Percentiles rank a stretch among this genome's conserved stretches.
phyloP scores from a whole-genome alignment of 2,888 invertebrate genomes.

The Rhogogaster chlorosoma region DNA sequence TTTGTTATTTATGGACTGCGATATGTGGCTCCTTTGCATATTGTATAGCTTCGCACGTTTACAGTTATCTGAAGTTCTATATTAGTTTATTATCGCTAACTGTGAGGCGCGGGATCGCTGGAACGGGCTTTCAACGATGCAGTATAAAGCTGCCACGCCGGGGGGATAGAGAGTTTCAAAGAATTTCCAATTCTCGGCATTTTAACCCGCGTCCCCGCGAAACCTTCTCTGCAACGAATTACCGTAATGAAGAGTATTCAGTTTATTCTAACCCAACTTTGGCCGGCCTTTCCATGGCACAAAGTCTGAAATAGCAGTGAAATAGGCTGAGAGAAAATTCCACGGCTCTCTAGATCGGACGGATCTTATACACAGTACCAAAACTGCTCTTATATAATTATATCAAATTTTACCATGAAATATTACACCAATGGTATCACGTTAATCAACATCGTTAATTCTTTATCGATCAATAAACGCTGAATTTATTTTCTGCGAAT shows the following conservation, averaged over 20 bases:
- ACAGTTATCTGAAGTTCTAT: not conserved
- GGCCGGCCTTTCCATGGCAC: conserved; percentile 31
- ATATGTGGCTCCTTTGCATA: not conserved
- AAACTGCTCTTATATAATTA: not conserved
- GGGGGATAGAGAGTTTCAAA: conserved; percentile 33
- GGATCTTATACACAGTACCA: not conserved
- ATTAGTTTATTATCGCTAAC: conserved; percentile 37
- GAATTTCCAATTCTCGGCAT: conserved; percentile 36
- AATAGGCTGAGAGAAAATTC: not conserved
- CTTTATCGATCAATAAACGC: not conserved
- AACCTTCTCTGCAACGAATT: conserved; percentile 56
- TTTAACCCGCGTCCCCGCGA: not conserved
- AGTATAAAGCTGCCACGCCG: not conserved
- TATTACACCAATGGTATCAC: not conserved
- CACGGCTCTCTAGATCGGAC: not conserved
- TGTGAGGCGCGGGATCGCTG: not conserved
- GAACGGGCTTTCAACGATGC: conserved; percentile 1
- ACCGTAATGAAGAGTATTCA: conserved; percentile 73
- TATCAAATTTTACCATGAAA: not conserved
- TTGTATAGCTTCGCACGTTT: not conserved
- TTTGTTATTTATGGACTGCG: not conserved
- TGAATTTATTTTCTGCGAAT: not conserved
- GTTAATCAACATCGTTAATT: not conserved
- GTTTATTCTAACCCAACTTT: conserved; percentile 70
- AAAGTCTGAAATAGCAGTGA: not conserved